Percentiles rank a stretch among this genome's conserved stretches.
Evolutionary conservation across 2,797 vertebrate genomes (phyloP).

Genomic region (Urosaurus nigricauda): DNA sequence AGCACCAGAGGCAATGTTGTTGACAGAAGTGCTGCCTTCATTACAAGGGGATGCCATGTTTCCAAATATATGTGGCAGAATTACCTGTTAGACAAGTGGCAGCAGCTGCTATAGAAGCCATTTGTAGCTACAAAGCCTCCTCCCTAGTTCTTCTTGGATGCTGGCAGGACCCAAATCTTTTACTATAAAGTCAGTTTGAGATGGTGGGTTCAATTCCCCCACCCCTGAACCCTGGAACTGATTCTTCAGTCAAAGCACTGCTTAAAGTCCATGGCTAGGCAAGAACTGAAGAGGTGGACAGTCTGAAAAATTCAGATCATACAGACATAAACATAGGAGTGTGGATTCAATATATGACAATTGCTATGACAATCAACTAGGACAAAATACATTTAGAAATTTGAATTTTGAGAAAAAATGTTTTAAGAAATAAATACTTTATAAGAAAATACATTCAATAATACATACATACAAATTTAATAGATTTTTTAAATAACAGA

Average conservation of each 20-base stretch:
- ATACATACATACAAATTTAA: too few species aligned
- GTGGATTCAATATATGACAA: not conserved
- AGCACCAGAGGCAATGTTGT: not conserved
- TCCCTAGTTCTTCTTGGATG: not conserved
- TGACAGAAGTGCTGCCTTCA: not conserved
- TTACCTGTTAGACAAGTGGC: not conserved
- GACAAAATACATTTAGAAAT: slow-evolving; percentile 1
- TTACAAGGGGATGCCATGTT: not conserved
- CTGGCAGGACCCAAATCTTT: not conserved
- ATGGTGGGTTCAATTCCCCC: not conserved
- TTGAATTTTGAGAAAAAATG: too few species aligned
- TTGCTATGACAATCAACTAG: not conserved
- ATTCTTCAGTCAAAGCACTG: not conserved
- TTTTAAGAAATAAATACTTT: too few species aligned
- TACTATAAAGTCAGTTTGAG: not conserved
- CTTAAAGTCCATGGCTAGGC: not conserved
- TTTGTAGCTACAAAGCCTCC: not conserved
- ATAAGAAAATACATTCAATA: too few species aligned
- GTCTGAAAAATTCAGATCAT: not conserved
- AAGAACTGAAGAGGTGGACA: not conserved
- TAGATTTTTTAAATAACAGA: not conserved
- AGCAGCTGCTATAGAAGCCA: not conserved
- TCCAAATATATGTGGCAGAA: not conserved
- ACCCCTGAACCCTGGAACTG: not conserved
- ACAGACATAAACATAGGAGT: not conserved